Base-by-base conservation (phyloP, 2,113 vertebrate species). In the Tetrax tetrax region DNA sequence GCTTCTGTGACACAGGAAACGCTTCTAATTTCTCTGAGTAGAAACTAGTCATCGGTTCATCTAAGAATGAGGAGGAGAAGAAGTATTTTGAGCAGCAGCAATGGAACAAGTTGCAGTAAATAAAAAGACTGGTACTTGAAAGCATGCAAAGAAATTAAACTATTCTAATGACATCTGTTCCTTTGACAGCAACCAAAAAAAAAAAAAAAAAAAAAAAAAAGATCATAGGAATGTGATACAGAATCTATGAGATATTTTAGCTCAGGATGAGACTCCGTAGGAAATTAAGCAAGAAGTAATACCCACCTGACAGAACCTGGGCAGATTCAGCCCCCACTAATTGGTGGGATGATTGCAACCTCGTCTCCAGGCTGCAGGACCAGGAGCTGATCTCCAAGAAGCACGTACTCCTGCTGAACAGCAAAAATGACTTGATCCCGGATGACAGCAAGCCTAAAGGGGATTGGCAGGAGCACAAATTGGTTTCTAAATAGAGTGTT, bases 291-390 rank as follows among this genome's bases (percentile, higher is more conserved):
- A 95, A 25, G 10, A 79, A 76, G 47, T 8, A 12, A 66, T 37
- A 96, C 97, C 12, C 94, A 97, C 98, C 76, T 57, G 82, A 48
- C 17, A 69, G 57, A 87, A 43, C 31, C 8, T 37, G 25, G 83
- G 75, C 45, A 65, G 37, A 57, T 17, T 86, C 98, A 99, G 19
- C 99, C 99, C 92, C 99, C 99, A 27, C 99, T 99, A 50, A 99
- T 98, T 0, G 99, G 99, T 33, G 99, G 99, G 81, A 99, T 99
- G 84, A 99, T 92, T 6, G 99, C 99, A n/a, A 99, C 97, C 97
- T 99, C 99, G 74, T 99, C 99, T 41, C 99, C 98, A 10, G 99
- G 95, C 12, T 95, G 97, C 57, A 99, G 97, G 22, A 90, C 96
- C 85, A 99, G 87, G 15, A 97, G 81, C 78, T 99, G 98, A 83